These are phyloP conservation scores for Euwallacea fornicatus DNA, from an alignment of 1,140 invertebrate genomes.

Conservation along the genomic window DNA sequence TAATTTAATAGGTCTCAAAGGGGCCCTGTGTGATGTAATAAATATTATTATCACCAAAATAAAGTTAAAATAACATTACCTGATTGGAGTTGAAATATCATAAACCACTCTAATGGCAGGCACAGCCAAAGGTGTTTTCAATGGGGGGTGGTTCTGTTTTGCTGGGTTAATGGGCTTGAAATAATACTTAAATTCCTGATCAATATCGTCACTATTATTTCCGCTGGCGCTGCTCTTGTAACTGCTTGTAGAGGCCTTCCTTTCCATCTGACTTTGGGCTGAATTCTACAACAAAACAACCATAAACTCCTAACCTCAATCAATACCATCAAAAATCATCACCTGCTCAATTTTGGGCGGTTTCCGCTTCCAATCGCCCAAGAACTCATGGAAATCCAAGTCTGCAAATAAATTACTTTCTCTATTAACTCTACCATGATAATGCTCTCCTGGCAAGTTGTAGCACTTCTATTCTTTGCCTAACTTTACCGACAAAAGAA, in stretches of 20 bases:
- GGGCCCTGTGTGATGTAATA: too few species aligned
- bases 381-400: background rate
- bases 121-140: slow-evolving; percentile 41
- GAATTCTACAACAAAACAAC: too few species aligned
- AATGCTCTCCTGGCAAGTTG: slow-evolving; percentile 35
- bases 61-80: slow-evolving; percentile 18
- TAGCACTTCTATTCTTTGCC: slow-evolving; percentile 43
- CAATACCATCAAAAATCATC: background rate
- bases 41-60: too few species aligned
- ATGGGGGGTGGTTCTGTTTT: slow-evolving; percentile 37
- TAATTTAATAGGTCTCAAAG: too few species aligned
- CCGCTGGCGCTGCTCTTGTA: slow-evolving; percentile 3
- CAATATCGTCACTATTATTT: slow-evolving; percentile 44
- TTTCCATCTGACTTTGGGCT: too few species aligned
- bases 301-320: background rate
- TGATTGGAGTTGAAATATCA: slow-evolving; percentile 26
- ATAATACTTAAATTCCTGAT: slow-evolving; percentile 44
- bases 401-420: slow-evolving; percentile 15
- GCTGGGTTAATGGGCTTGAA: slow-evolving; percentile 47
- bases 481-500: too few species aligned
- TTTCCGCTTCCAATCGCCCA: background rate
- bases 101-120: slow-evolving; percentile 31
- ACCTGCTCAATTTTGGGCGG: slow-evolving; percentile 7
- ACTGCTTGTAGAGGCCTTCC: slow-evolving; percentile 9
- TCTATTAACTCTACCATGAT: background rate